Conservation (phyloP, 1,140 invertebrate genomes). For the Druon quercuslanigerum region DNA sequence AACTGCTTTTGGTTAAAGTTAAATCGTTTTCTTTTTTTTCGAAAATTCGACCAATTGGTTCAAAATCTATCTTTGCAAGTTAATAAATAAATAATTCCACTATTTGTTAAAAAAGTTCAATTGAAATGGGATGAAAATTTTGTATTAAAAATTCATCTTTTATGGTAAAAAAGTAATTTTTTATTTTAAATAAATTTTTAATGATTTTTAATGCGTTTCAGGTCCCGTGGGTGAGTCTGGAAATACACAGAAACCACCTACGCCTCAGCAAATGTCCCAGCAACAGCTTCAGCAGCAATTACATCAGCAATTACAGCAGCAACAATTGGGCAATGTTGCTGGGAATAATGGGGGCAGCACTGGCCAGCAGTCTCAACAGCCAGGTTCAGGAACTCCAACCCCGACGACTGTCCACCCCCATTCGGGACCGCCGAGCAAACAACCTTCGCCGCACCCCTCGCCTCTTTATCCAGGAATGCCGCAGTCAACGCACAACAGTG, state of each 20-base stretch:
- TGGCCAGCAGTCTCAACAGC: slow-evolving; percentile 58
- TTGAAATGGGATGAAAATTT: no score
- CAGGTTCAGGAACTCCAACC: slow-evolving; percentile 57
- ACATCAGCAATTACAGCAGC: slow-evolving; percentile 53
- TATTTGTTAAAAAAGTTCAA: no score
- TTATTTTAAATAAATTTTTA: no score
- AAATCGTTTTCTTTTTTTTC: no score
- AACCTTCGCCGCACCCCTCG: slow-evolving; percentile 75
- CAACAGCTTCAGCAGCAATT: slow-evolving; percentile 52
- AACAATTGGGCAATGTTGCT: slow-evolving; percentile 35
- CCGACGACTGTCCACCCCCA: slow-evolving; percentile 65
- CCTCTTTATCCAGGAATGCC: slow-evolving; percentile 72
- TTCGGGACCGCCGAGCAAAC: slow-evolving; percentile 72
- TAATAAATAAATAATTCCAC: no score
- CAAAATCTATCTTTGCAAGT: no score
- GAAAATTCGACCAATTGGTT: no score
- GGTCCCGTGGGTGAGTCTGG: slow-evolving; percentile 62
- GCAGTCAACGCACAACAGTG: slow-evolving; percentile 72
- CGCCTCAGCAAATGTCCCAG: slow-evolving; percentile 65
- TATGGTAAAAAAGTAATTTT: no score
- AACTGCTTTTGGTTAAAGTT: no score
- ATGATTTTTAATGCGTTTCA: slow-evolving; percentile 47
- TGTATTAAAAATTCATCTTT: no score
- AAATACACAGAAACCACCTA: slow-evolving; percentile 64
- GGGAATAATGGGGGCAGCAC: slow-evolving; percentile 17